These are phyloP conservation scores for Leuciscus idus DNA, from an alignment of 2,113 vertebrate genomes.

Conservation along the genomic window DNA sequence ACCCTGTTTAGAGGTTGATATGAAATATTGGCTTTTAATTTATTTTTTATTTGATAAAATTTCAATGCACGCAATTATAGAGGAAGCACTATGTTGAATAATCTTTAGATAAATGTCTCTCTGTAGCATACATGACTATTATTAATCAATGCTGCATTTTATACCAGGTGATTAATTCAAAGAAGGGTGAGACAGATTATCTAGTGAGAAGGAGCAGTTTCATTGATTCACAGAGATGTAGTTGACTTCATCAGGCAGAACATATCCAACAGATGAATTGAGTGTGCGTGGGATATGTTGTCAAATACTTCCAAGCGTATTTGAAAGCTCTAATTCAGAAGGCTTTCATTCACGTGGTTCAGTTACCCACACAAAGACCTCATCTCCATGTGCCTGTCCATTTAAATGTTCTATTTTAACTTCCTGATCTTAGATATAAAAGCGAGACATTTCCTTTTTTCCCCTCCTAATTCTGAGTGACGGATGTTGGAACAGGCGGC, in stretches of 20 bases:
- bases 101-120: neutral
- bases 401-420: slow-evolving; percentile 55
- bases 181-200: slow-evolving; percentile 13
- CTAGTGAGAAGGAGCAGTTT: slow-evolving; percentile 2
- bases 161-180: slow-evolving; percentile 6
- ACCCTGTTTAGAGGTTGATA: neutral
- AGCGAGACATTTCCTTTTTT: slow-evolving; percentile 42
- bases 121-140: neutral
- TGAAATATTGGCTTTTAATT: neutral
- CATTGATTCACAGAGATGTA: slow-evolving; percentile 4
- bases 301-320: slow-evolving; percentile 33
- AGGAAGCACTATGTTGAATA: neutral
- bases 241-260: slow-evolving; percentile 20
- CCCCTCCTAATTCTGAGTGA: slow-evolving; percentile 45
- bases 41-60: neutral
- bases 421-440: slow-evolving; percentile 55
- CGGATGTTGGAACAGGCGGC: slow-evolving; percentile 36
- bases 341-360: slow-evolving; percentile 37
- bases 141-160: neutral
- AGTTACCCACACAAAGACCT: slow-evolving; percentile 49
- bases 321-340: slow-evolving; percentile 45
- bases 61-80: neutral
- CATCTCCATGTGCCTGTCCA: slow-evolving; percentile 47
- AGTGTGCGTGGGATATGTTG: slow-evolving; percentile 44
- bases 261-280: slow-evolving; percentile 31